Evolutionary conservation across 23 tunicate genomes (phyloP), one percentile per base, ranked within the genome.

Genomic region (Phallusia fumigata): DNA sequence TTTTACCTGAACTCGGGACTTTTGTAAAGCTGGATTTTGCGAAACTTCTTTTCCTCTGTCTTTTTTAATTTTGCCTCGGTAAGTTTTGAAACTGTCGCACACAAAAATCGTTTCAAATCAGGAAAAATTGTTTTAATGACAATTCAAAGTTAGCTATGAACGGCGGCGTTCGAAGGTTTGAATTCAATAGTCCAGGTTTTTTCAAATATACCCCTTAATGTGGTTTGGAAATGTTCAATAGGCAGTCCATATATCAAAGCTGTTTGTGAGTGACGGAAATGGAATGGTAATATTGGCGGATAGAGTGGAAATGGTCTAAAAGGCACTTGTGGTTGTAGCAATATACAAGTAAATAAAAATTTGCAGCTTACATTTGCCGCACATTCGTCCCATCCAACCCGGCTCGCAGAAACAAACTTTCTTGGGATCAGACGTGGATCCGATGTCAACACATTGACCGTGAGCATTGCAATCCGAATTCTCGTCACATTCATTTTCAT

Each of bases 311-410:
- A n/a, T n/a, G n/a, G n/a, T n/a, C n/a, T n/a, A n/a, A n/a, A n/a
- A n/a, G n/a, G n/a, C n/a, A n/a, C n/a, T n/a, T n/a, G n/a, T n/a
- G n/a, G n/a, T n/a, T 10, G 8, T 40, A 40, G 15, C 8, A 58
- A 6, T 58, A 6, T 58, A 21, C 69, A 58, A 6, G 69, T 22
- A 22, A 58, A 1, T 58, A 24, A 58, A 30, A 24, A 69, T 69
- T 15, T 18, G 31, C 16, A 69, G 28, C 83, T 76, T 35, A 90
- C 95, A 84, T 80, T 53, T 84, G 50, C 32, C 76, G 79, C 95
- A 90, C 32, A 30, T 49, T 72, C 84, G 33, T 80, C 89, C 95
- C 89, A 85, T 85, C 82, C 87, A 86, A 16, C 89, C 95, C 36
- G 80, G 31, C 24, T 80, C 53, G 52, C 95, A 90, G 52, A 84